Evolutionary conservation across 2,888 invertebrate genomes (phyloP).

Genomic region (Thereva nobilitata): DNA sequence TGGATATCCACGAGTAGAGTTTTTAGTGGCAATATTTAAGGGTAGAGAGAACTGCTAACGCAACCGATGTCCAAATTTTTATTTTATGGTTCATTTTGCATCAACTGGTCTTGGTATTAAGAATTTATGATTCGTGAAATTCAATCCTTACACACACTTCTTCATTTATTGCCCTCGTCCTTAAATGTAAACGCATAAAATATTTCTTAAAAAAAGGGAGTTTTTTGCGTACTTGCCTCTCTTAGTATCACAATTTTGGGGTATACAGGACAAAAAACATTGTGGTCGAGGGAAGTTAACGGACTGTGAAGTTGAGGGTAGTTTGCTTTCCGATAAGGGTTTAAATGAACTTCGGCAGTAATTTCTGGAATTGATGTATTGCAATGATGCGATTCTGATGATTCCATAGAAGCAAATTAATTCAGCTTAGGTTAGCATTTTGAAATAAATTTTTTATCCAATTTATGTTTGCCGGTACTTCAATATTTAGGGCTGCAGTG

Average conservation of each 20-base stretch:
- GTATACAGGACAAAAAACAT: constrained; percentile 1
- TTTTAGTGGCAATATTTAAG: constrained; percentile 2
- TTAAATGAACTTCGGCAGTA: constrained; percentile 2
- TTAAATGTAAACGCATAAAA: constrained; percentile 16
- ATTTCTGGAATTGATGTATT: constrained; percentile 18
- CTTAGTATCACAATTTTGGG: constrained; percentile 2
- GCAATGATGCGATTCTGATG: not conserved
- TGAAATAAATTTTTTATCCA: too few relatives aligned
- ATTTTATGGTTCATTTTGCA: constrained; percentile 8
- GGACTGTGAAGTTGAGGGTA: constrained; percentile 25
- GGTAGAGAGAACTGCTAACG: not conserved
- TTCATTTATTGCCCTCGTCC: constrained; percentile 15
- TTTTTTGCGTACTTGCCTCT: constrained; percentile 17
- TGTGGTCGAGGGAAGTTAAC: constrained; percentile 25
- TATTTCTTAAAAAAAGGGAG: constrained; percentile 14
- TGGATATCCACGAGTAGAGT: not conserved
- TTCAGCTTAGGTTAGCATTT: too few relatives aligned
- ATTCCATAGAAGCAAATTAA: too few relatives aligned
- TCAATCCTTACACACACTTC: constrained; percentile 29
- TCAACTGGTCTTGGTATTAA: constrained; percentile 4
- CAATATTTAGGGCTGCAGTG: too few relatives aligned
- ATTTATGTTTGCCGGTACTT: too few relatives aligned
- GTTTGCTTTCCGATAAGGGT: not conserved
- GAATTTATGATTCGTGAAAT: constrained; percentile 34
- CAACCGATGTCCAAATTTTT: constrained; percentile 7